Base-by-base conservation (phyloP, 2,797 vertebrate species). In the Lemur catta region DNA sequence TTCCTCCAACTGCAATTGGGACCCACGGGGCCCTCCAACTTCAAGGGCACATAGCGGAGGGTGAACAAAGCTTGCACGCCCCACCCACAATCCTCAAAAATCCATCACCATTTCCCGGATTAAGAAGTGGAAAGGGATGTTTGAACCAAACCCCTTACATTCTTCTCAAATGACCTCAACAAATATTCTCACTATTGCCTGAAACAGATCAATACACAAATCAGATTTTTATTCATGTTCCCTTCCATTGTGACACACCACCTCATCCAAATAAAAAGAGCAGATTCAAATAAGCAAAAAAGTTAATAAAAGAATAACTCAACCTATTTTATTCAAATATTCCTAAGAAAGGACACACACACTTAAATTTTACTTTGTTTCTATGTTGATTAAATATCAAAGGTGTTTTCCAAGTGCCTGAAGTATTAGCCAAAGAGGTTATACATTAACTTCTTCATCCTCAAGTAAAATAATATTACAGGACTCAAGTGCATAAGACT, bases 381-480 rank as follows among this genome's bases (percentile, higher is more conserved):
- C 67, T 88, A 41, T 74, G 89, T 35, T 74, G 65, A 88, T 95
- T 96, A 90, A 91, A 86, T 94, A 97, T 76, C 87, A 97, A 81
- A 95, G 93, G 71, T 71, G 20, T 72, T 89, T 96, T 89, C 71
- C 30, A 84, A 96, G 35, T 55, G 38, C 89, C 89, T 96, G 85
- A 95, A 93, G 72, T 82, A 50, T 84, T 76, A 80, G 81, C 61
- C 43, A 90, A 92, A 90, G 17, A 94, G 72, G 59, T 84, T 91
- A 75, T 33, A 94, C 84, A 72, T 95, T 94, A 91, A 93, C 81
- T 94, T 93, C 78, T 95, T 97, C 33, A 79, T 88, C 71, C 93
- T 87, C 71, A 69, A 90, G 89, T 82, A 89, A 97, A 96, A 96
- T 65, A 87, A 88, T 78, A 74, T 89, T 78, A 76, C 4, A 72